Base-by-base conservation (phyloP, 2,797 vertebrate species). In the Falco peregrinus region DNA sequence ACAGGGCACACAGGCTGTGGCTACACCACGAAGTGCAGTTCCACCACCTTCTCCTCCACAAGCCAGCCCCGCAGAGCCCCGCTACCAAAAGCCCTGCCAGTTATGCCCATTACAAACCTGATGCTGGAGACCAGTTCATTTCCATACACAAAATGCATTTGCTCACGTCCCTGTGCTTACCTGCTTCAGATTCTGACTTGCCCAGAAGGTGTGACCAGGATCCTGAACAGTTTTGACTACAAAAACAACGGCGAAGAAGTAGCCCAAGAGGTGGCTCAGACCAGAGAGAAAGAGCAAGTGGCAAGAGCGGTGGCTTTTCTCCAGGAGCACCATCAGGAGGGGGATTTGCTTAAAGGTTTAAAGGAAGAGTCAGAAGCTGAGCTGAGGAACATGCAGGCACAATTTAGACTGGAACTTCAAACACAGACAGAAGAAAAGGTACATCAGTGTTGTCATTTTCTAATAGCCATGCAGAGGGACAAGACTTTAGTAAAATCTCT, bases 361-460 rank as follows among this genome's bases (percentile, higher is more conserved):
- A n/a, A 45, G 3, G 9, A 89, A 24, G 86, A 75, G 15, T 22
- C 89, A 3, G 88, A 91, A 37, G 70, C 64, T 19, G 88, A 93
- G 50, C 70, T 97, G 53, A 89, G 73, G 13, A 91, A 88, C 35
- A 67, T 96, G 57, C 95, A 80, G 70, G 57, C 64, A 10, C 69
- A 56, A 43, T 82, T 97, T 14, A 91, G 77, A 29, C 71, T 68
- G 50, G 96, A 96, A 33, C 87, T 97, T 3, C 88, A 87, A 29
- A 48, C 21, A 4, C 59, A 51, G 19, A 93, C 78, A n/a, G 97
- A 97, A 57, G 87, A 90, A 28, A 84, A 96, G 97, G 97, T 97
- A 95, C 28, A 33, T 7, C 25, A 48, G 43, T 22, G 11, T 9
- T 77, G 24, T 10, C 13, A 2, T 24, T 68, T 18, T 4, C 25